phyloP scores from a whole-genome alignment of 2,113 vertebrate species.

The Ptilonorhynchus violaceus region DNA sequence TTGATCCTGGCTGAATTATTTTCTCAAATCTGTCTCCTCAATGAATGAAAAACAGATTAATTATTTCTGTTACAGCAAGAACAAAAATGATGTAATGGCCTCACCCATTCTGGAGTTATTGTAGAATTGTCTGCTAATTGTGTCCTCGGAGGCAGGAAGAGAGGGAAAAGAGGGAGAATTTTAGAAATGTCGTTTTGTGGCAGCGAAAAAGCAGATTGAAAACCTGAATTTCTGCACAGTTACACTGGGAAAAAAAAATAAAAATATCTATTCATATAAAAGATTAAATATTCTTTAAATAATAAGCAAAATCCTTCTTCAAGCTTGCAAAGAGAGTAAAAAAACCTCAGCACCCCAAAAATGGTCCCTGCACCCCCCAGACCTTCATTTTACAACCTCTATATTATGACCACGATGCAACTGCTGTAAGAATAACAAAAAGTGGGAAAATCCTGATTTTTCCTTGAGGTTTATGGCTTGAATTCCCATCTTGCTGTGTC shows the following conservation, averaged over 20 bases:
- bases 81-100: background rate
- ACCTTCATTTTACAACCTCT: background rate
- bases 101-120: background rate
- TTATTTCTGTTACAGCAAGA: background rate
- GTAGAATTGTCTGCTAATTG: background rate
- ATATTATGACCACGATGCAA: accelerated
- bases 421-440: background rate
- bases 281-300: background rate
- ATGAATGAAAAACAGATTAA: background rate
- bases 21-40: too few species aligned
- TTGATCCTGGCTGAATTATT: background rate
- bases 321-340: background rate
- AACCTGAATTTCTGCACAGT: background rate
- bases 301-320: background rate
- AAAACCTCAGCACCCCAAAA: accelerated
- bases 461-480: background rate
- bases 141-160: background rate
- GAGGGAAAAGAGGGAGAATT: background rate
- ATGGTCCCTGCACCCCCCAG: background rate
- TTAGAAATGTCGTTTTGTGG: background rate
- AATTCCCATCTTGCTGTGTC: background rate
- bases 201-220: background rate
- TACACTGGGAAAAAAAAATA: background rate
- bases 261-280: background rate
- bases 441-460: background rate